phyloP scores from a whole-genome alignment of 2,888 invertebrate genomes.

The Miltochrista miniata region DNA sequence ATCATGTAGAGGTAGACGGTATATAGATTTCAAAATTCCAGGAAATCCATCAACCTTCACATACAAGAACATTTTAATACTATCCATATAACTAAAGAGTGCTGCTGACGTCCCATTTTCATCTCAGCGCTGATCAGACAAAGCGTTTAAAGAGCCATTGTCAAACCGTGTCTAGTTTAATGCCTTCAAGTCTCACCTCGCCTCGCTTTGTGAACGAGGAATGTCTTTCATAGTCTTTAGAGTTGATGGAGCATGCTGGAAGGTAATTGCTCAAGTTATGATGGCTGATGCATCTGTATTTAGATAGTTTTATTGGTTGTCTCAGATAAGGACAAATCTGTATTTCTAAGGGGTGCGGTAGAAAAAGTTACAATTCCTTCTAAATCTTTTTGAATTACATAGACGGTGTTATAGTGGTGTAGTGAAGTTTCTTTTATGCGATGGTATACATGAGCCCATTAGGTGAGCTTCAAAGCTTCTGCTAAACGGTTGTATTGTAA shows the following conservation, averaged over 20 bases:
- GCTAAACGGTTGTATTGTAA: too few relatives aligned
- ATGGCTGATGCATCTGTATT: constrained; percentile 11
- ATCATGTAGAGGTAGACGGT: too few relatives aligned
- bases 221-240: constrained; percentile 48
- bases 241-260: constrained; percentile 18
- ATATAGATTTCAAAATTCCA: too few relatives aligned
- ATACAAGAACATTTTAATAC: too few relatives aligned
- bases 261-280: constrained; percentile 31
- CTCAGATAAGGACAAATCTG: not conserved
- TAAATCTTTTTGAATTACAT: too few relatives aligned
- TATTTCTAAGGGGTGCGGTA: too few relatives aligned
- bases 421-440: too few relatives aligned
- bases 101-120: constrained; percentile 25
- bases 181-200: constrained; percentile 59
- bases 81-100: not conserved
- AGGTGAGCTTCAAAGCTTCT: too few relatives aligned
- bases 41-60: too few relatives aligned
- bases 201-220: constrained; percentile 51
- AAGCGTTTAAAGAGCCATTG: constrained; percentile 63
- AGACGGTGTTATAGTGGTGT: too few relatives aligned
- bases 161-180: constrained; percentile 55
- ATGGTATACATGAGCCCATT: too few relatives aligned
- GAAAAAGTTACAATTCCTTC: too few relatives aligned
- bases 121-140: constrained; percentile 45
- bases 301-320: constrained; percentile 8